Evolutionary conservation across 1,140 invertebrate genomes (phyloP).

Genomic region (Drosophila nasuta): DNA sequence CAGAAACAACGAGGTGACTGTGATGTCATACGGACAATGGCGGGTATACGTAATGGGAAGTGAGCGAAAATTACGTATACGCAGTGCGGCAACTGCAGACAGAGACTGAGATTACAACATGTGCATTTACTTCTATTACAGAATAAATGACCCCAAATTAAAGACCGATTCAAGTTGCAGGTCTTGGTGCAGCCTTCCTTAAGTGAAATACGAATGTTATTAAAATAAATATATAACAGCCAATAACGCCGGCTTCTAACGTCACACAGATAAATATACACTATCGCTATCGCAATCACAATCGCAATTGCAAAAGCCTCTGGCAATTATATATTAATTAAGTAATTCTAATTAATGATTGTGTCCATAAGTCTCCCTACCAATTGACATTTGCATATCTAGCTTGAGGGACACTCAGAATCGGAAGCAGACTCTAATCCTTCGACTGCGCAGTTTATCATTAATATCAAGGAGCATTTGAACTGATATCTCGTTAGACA

Average conservation of each 20-base stretch:
- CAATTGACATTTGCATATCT: conserved; percentile 32
- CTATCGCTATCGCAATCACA: conserved; percentile 30
- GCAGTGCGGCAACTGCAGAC: conserved; percentile 12
- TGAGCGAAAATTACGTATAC: conserved; percentile 58
- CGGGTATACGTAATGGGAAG: conserved; percentile 27
- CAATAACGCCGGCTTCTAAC: conserved; percentile 14
- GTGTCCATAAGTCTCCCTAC: conserved; percentile 5
- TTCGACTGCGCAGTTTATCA: conserved; percentile 65
- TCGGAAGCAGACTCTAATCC: conserved; percentile 57
- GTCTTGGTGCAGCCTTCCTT: neutral
- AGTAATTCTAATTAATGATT: conserved; percentile 77
- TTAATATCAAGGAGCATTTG: conserved; percentile 57
- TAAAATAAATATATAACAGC: neutral
- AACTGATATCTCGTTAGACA: conserved; percentile 72
- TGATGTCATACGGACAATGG: conserved; percentile 9
- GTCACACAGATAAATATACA: conserved; percentile 19
- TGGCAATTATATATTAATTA: conserved; percentile 74
- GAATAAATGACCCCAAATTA: conserved; percentile 61
- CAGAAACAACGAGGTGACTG: neutral
- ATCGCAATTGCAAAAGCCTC: conserved; percentile 39
- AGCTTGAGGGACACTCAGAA: neutral
- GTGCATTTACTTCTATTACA: too few relatives aligned
- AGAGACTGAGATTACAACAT: conserved; percentile 35
- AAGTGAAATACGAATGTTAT: neutral
- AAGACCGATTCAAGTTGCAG: conserved; percentile 39